Conservation (phyloP, 2,113 vertebrate species). For the Actinemys pallida region DNA sequence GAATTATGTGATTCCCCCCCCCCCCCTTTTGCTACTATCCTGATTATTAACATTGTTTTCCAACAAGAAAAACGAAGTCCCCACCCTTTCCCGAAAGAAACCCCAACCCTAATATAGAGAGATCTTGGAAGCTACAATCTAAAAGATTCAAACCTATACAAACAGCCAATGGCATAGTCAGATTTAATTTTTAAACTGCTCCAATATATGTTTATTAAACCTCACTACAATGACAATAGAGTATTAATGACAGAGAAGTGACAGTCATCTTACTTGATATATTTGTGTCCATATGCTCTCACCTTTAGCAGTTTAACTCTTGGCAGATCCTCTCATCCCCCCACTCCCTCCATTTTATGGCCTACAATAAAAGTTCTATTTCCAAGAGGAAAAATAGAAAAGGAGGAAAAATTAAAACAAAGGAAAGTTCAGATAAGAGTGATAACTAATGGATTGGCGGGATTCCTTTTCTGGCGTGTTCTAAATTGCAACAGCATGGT, state of each 20-base stretch:
- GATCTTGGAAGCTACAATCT: neutral
- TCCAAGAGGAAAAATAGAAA: constrained; percentile 26
- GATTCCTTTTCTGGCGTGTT: constrained; percentile 48
- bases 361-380: constrained; percentile 52
- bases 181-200: neutral
- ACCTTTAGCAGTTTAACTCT: fast-evolving
- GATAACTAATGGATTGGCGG: constrained; percentile 50
- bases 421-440: constrained; percentile 56
- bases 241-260: constrained; percentile 23
- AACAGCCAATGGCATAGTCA: constrained; percentile 35
- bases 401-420: constrained; percentile 38
- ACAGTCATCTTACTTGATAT: neutral
- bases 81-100: neutral
- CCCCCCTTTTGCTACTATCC: neutral
- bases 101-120: neutral
- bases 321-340: constrained; percentile 12
- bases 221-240: neutral
- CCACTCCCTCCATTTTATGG: constrained; percentile 4
- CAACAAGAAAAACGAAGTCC: constrained; percentile 3
- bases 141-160: constrained; percentile 3
- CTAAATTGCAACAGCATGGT: constrained; percentile 32
- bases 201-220: constrained; percentile 19
- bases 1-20: fast-evolving
- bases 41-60: neutral
- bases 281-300: neutral